A percentile compares a stretch with the other conserved stretches of the same genome.
Evolutionary conservation across 2,888 invertebrate genomes (phyloP).

Genomic region (Mellilla xanthometata): DNA sequence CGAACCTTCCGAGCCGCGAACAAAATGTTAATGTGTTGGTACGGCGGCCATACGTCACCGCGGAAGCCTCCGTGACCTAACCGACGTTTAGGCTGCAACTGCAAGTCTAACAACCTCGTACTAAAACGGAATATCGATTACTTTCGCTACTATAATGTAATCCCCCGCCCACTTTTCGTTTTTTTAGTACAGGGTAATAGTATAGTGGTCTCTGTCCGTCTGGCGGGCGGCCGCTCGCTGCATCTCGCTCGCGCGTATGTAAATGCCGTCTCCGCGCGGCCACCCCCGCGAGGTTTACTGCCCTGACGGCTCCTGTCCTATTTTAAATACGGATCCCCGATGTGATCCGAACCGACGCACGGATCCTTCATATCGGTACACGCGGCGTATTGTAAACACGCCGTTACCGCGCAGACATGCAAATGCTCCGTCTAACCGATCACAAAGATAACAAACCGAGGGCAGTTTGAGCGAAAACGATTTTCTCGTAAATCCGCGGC

Average conservation of each 20-base stretch:
- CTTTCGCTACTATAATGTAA: constrained; percentile 84
- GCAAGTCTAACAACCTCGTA: constrained; percentile 79
- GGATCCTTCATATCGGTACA: constrained; percentile 37
- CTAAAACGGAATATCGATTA: constrained; percentile 84
- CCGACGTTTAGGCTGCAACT: constrained; percentile 74
- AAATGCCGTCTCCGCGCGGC: constrained; percentile 79
- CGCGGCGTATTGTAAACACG: constrained; percentile 9
- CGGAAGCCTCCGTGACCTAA: constrained; percentile 63
- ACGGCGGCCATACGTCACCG: no score
- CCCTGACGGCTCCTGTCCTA: constrained; percentile 78
- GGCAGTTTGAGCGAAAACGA: constrained; percentile 62
- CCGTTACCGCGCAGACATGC: constrained; percentile 46
- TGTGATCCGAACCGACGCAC: constrained; percentile 61
- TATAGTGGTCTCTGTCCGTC: constrained; percentile 74
- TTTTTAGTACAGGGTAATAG: constrained; percentile 75
- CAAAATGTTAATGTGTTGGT: no score
- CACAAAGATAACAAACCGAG: constrained; percentile 67
- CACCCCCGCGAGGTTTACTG: constrained; percentile 72
- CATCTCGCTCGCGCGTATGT: constrained; percentile 70
- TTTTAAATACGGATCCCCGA: constrained; percentile 70
- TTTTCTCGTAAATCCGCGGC: constrained; percentile 50
- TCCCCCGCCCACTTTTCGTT: constrained; percentile 83
- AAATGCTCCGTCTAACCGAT: constrained; percentile 61
- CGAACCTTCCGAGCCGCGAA: no score
- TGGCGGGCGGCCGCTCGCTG: constrained; percentile 41